Conservation (phyloP, 2,113 vertebrate genomes). For the Podarcis muralis region DNA sequence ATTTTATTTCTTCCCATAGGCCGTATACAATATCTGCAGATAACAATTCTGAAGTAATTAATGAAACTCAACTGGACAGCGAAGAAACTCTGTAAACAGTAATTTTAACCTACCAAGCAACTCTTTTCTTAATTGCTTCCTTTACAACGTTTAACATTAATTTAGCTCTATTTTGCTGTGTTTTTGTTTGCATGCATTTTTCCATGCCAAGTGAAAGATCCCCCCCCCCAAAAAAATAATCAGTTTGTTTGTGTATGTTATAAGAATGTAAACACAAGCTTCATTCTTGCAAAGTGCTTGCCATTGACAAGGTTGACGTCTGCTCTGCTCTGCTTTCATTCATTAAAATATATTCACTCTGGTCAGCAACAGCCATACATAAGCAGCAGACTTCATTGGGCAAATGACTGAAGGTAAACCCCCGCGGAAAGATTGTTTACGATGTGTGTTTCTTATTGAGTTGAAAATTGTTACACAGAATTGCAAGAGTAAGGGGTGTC, state of each 20-base stretch:
- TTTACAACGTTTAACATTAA: constrained; percentile 50
- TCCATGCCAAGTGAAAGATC: background rate
- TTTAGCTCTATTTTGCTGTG: constrained; percentile 47
- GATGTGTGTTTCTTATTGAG: background rate
- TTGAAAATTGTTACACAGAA: background rate
- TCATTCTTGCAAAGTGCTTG: background rate
- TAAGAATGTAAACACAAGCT: background rate
- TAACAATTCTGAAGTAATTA: constrained; percentile 55
- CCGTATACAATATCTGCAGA: constrained; percentile 66
- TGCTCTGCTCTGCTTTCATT: constrained; percentile 2
- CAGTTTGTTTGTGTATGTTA: background rate
- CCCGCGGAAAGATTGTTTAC: no score
- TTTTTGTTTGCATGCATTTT: constrained; percentile 43
- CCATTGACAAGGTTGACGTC: background rate
- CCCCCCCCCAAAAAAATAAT: background rate
- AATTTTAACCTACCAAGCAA: background rate
- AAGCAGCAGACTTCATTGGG: no score
- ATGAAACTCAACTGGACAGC: constrained; percentile 72
- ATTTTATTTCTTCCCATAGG: constrained; percentile 54
- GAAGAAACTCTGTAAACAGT: constrained; percentile 36
- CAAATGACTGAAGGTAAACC: background rate
- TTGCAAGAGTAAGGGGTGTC: no score
- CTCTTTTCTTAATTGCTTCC: constrained; percentile 39
- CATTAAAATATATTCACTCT: background rate
- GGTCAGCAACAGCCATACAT: background rate